These are phyloP conservation scores for Clanis bilineata DNA, from an alignment of 2,888 invertebrate species.

Conservation along the genomic window DNA sequence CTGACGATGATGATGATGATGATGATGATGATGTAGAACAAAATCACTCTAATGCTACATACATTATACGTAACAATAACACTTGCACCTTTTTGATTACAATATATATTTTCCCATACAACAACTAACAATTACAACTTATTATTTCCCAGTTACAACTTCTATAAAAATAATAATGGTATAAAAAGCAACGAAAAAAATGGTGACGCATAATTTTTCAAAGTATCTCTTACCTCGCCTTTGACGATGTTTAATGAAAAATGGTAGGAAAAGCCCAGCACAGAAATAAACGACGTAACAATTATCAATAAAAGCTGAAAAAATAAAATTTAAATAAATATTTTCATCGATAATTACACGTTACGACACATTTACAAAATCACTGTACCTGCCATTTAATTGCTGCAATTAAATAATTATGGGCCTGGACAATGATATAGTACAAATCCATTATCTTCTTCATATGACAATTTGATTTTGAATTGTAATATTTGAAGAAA, in stretches of 20 bases:
- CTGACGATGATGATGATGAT: too few relatives aligned
- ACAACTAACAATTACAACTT: too few relatives aligned
- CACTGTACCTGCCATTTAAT: conserved; percentile 62
- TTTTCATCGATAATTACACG: not conserved
- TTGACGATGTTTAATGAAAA: conserved; percentile 44
- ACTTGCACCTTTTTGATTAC: too few relatives aligned
- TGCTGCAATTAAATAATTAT: conserved; percentile 52
- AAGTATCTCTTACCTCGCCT: conserved; percentile 41
- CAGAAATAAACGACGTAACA: conserved; percentile 44
- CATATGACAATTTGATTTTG: conserved; percentile 41
- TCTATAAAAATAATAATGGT: too few relatives aligned
- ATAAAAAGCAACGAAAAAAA: not conserved
- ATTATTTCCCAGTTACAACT: too few relatives aligned
- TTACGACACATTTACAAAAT: not conserved
- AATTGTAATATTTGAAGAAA: conserved; percentile 31
- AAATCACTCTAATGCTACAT: too few relatives aligned
- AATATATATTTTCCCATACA: too few relatives aligned
- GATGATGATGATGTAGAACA: too few relatives aligned
- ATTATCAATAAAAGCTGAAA: conserved; percentile 57
- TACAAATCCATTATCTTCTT: conserved; percentile 56
- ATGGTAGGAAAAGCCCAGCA: conserved; percentile 43
- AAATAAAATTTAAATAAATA: conserved; percentile 19
- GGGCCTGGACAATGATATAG: conserved; percentile 50
- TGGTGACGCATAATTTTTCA: not conserved
- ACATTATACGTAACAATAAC: too few relatives aligned